phyloP scores from a whole-genome alignment of 2,797 vertebrate species.

The Coreius guichenoti region DNA sequence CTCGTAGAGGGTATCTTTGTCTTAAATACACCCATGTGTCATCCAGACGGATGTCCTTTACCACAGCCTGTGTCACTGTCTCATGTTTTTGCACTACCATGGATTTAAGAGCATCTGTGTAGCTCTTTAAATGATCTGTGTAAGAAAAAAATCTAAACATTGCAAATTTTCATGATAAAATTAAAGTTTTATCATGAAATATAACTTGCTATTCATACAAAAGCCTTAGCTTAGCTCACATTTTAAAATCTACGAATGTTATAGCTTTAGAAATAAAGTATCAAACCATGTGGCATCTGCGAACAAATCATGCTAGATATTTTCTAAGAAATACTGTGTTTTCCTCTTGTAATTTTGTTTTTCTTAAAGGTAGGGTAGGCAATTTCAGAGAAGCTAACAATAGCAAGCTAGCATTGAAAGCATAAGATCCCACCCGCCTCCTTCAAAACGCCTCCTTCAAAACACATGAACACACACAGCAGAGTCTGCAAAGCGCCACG shows the following conservation, averaged over 20 bases:
- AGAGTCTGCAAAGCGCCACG: too few species aligned
- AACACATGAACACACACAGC: too few species aligned
- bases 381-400: too few species aligned
- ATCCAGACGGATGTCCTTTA: constrained; percentile 69
- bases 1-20: constrained; percentile 64
- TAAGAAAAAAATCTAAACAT: not conserved
- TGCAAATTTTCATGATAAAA: not conserved
- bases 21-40: constrained; percentile 79
- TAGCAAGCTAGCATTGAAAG: too few species aligned
- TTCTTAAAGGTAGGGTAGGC: not conserved
- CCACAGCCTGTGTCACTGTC: constrained; percentile 59
- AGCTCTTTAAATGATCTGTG: constrained; percentile 78
- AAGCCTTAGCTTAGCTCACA: not conserved
- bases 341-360: not conserved
- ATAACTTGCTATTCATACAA: not conserved
- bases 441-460: too few species aligned
- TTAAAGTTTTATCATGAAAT: not conserved
- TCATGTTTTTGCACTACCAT: constrained; percentile 71
- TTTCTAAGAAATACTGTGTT: not conserved
- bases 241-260: not conserved
- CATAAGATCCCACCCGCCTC: too few species aligned
- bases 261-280: not conserved
- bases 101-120: constrained; percentile 68
- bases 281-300: not conserved
- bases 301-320: not conserved